Percentiles rank a stretch among this genome's conserved stretches.
Evolutionary conservation across 1,140 invertebrate species (phyloP).

Genomic region (Drosophila aff.): DNA sequence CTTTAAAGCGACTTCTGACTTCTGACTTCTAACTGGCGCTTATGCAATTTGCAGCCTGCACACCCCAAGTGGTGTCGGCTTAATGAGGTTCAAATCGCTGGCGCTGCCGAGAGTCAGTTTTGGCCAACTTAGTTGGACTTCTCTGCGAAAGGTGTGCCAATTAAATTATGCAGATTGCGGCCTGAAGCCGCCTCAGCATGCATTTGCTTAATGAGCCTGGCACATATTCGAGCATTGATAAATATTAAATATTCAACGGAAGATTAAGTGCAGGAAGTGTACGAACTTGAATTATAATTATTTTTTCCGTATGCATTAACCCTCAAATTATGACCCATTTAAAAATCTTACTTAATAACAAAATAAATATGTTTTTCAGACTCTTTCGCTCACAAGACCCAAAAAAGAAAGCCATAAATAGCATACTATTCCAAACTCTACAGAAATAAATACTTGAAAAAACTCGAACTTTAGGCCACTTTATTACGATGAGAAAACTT

Average conservation of each 20-base stretch:
- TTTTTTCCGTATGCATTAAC: no score
- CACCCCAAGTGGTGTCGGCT: constrained; percentile 2
- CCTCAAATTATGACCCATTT: background rate
- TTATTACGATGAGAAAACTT: constrained; percentile 69
- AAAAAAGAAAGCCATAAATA: background rate
- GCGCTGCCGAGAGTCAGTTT: constrained; percentile 28
- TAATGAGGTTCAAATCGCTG: constrained; percentile 60
- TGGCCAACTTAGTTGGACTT: constrained; percentile 8
- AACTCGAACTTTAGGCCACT: constrained; percentile 51
- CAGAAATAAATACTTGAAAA: background rate
- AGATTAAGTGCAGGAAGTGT: background rate
- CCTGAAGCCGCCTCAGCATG: constrained; percentile 1
- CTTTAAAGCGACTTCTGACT: constrained; percentile 62
- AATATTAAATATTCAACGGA: constrained; percentile 20
- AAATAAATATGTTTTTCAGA: background rate
- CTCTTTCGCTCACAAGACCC: background rate
- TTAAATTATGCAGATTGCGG: constrained; percentile 49
- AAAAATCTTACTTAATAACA: background rate
- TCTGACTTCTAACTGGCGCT: constrained; percentile 42
- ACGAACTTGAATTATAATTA: background rate
- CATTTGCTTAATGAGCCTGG: constrained; percentile 28
- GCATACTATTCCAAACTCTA: constrained; percentile 46
- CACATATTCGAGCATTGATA: constrained; percentile 26
- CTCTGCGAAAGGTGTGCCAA: constrained; percentile 29
- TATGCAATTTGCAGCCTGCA: constrained; percentile 32